These are phyloP conservation scores for Nemoura dubitans DNA, from an alignment of 2,888 invertebrate genomes.

Conservation along the genomic window DNA sequence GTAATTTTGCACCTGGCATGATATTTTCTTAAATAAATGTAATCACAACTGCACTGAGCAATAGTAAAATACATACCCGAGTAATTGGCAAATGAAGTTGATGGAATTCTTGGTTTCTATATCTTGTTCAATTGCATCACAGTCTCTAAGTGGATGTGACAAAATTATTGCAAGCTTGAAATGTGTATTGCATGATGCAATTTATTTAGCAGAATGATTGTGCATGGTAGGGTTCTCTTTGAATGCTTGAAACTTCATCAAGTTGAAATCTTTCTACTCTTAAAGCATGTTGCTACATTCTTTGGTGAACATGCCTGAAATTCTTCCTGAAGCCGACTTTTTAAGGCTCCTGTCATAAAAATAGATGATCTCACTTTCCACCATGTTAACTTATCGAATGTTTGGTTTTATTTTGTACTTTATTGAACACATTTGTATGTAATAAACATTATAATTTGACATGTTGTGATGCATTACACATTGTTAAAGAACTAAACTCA, in stretches of 20 bases:
- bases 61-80: not conserved
- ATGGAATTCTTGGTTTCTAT: not conserved
- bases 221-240: not conserved
- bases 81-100: not conserved
- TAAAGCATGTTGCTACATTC: not conserved
- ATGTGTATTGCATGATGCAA: not conserved
- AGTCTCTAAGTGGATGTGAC: not conserved
- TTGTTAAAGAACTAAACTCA: not conserved
- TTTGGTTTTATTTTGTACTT: not conserved
- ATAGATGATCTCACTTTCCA: not conserved
- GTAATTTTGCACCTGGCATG: constrained; percentile 19
- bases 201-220: not conserved
- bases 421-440: not conserved
- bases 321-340: not conserved
- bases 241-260: not conserved
- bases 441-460: not conserved
- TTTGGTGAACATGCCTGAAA: not conserved
- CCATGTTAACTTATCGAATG: not conserved
- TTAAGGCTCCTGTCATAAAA: not conserved
- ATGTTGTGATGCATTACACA: not conserved
- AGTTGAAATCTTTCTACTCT: not conserved
- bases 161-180: not conserved
- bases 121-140: not conserved
- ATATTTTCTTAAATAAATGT: not conserved
- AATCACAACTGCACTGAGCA: not conserved